These are phyloP conservation scores for Ischnura elegans DNA, from an alignment of 2,888 invertebrate species.

Conservation along the genomic window DNA sequence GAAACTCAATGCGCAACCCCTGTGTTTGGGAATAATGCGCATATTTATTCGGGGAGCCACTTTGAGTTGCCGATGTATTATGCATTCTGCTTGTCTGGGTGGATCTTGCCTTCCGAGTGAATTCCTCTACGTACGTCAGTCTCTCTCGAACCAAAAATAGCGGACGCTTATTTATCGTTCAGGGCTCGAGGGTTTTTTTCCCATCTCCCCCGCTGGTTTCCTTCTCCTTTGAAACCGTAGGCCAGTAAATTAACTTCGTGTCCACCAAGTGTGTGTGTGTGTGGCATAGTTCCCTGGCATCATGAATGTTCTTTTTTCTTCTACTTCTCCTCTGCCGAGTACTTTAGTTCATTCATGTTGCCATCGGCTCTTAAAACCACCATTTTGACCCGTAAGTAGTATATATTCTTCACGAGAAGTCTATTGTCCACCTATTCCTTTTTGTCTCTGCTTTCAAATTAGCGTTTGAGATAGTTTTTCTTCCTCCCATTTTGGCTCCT, in stretches of 20 bases:
- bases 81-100: slow-evolving; percentile 10
- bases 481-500: too few species aligned
- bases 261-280: background rate
- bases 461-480: too few species aligned
- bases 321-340: background rate
- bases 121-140: slow-evolving; percentile 36
- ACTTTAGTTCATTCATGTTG: background rate
- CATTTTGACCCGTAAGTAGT: too few species aligned
- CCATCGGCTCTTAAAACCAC: too few species aligned
- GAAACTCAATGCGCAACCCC: background rate
- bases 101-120: background rate
- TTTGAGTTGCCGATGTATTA: background rate
- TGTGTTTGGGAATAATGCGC: background rate
- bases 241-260: slow-evolving; percentile 55
- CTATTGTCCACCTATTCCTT: too few species aligned
- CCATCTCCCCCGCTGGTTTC: background rate
- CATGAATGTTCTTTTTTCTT: background rate
- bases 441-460: too few species aligned
- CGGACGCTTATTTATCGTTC: slow-evolving; percentile 48
- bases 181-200: background rate
- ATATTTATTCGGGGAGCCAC: background rate
- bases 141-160: slow-evolving; percentile 28
- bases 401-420: too few species aligned
- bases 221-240: slow-evolving; percentile 4
- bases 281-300: background rate